A percentile compares a stretch with the other conserved stretches of the same genome.
These are phyloP conservation scores for Macrotus californicus DNA, from an alignment of 2,113 vertebrate genomes.

Conservation along the genomic window DNA sequence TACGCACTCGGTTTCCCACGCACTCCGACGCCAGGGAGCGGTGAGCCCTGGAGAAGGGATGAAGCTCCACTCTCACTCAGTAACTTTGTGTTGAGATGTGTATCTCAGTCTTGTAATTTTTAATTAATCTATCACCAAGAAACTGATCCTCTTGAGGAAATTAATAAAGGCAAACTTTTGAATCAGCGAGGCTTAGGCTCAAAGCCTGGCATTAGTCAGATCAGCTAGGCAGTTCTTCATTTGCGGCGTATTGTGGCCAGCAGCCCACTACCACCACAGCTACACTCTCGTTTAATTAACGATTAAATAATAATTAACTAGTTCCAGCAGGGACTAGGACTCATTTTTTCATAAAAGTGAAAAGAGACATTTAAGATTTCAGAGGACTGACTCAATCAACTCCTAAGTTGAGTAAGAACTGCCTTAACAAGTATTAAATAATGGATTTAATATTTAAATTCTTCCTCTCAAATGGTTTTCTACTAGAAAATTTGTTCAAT, in stretches of 20 bases:
- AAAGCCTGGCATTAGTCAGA: neutral
- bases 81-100: neutral
- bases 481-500: slow-evolving; percentile 10
- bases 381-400: neutral
- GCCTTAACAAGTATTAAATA: slow-evolving; percentile 6
- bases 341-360: neutral
- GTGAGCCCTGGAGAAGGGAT: neutral
- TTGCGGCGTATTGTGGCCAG: neutral
- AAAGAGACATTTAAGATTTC: neutral
- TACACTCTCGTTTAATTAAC: neutral
- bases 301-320: neutral
- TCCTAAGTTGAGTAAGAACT: slow-evolving; percentile 8
- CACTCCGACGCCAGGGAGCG: neutral
- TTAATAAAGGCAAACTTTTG: neutral
- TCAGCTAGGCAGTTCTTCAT: neutral
- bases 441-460: slow-evolving; percentile 17
- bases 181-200: neutral
- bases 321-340: neutral
- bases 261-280: neutral
- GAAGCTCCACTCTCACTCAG: neutral
- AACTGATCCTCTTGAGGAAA: neutral
- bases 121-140: neutral
- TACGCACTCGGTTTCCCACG: neutral
- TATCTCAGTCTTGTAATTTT: neutral
- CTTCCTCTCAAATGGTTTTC: neutral